Base-by-base conservation (phyloP, 2,888 invertebrate genomes). In the Conchocele bisecta region DNA sequence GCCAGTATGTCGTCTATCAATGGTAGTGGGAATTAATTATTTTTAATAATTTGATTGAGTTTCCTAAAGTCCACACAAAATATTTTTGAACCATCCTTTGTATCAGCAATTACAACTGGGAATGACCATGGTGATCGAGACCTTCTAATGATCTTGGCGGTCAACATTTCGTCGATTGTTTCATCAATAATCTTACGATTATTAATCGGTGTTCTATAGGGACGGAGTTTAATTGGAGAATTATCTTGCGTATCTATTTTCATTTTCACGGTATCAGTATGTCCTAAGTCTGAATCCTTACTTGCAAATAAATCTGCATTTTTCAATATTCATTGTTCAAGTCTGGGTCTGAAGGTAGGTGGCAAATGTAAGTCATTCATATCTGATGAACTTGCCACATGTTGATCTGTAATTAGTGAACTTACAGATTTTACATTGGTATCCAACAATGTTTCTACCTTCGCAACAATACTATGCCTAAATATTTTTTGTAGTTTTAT, bases 281-380 rank as follows among this genome's bases (percentile, higher is more conserved):
- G 54, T 9, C 46, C 37, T 51, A 76, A 42, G 3, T 76, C 61
- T 13, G 42, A 53, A 44, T 72, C 69, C n/a, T 60, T 53, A 9
- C 37, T 24, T 4, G 66, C 69, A 59, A 76, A 72, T 24, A 69
- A 26, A 53, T 70, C 69, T 20, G 28, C 0, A 53, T 77, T 63
- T 29, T 48, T 11, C 5, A 20, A 1, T 0, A 71, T n/a, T 9
- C 71, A 33, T 13, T 33, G 24, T 54, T 54, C 44, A 15, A 64
- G 28, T 7, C 37, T 28, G 26, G 22, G 1, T 44, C 46, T 54
- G 28, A 33, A 26, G 31, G 54, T 22, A 7, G n/a, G 28, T 2
- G 46, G 64, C 17, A 64, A 46, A 44, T 44, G 29, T 33, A 64
- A 31, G 9, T 64, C n/a, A n/a, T n/a, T n/a, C n/a, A n/a, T n/a